Evolutionary conservation across 2,113 vertebrate genomes (phyloP).

Genomic region (Hyperoodon ampullatus): DNA sequence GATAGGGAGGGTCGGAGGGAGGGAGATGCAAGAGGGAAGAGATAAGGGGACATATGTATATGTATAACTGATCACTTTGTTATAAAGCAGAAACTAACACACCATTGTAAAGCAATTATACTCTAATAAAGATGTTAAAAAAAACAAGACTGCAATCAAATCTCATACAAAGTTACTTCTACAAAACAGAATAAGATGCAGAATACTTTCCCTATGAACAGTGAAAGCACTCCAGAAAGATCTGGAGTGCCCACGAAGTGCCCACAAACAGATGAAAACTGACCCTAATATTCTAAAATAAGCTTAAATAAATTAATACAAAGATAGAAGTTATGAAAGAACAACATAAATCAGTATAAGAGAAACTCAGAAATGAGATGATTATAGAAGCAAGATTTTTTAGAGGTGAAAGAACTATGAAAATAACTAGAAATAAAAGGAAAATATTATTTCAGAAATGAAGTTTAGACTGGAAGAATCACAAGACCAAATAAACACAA

Average conservation of each 20-base stretch:
- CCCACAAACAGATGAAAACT: background rate
- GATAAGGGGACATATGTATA: too few relatives aligned
- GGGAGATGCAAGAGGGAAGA: too few relatives aligned
- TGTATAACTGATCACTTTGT: too few relatives aligned
- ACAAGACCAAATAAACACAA: background rate
- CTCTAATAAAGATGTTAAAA: too few relatives aligned
- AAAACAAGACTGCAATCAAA: background rate
- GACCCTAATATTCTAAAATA: slow-evolving; percentile 21
- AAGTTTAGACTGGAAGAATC: background rate
- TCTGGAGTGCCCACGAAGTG: background rate
- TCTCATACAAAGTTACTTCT: background rate
- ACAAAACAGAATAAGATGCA: background rate
- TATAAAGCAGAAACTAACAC: too few relatives aligned
- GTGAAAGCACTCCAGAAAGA: slow-evolving; percentile 9
- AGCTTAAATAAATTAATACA: background rate
- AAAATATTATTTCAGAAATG: background rate
- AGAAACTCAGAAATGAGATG: background rate
- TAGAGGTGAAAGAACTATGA: background rate
- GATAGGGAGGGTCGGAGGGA: too few relatives aligned
- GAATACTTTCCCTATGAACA: background rate
- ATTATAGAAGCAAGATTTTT: background rate
- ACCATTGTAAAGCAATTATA: too few relatives aligned
- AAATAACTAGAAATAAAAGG: background rate
- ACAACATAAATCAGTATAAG: background rate
- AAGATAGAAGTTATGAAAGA: background rate